Evolutionary conservation across 2,888 invertebrate genomes (phyloP), one percentile per base, ranked within the genome.

Genomic region (Halictus ligatus): DNA sequence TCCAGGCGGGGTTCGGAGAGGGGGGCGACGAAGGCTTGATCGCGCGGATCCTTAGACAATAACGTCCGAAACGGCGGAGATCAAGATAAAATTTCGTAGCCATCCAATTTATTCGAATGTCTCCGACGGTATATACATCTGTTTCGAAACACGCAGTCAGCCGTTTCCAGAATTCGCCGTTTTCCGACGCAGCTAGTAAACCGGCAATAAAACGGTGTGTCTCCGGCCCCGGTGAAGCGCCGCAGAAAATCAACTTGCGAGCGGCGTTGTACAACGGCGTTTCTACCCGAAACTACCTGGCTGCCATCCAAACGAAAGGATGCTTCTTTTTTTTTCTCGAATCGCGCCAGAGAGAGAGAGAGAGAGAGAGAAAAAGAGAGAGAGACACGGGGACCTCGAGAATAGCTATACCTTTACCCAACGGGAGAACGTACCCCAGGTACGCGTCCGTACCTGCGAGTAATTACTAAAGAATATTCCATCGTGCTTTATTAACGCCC

Each of bases 381-480:
- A 50, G 21, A 54, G 2, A 10, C 54, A n/a, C 54, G 21, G 54
- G 10, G 54, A 54, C 54, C 54, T 54, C 21, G 54, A 54, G 54
- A n/a, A 54, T 54, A n/a, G 54, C n/a, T 54, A 54, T n/a, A 54
- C 54, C n/a, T 54, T 54, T 21, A n/a, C 21, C n/a, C 21, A n/a
- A 54, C 54, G 54, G 54, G 54, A 21, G 54, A 54, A 10, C 12
- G 18, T 0, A n/a, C 69, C 40, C 86, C 86, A 84, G 86, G 86
- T 86, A 86, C n/a, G 29, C 15, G 35, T 1, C 29, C 48, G 8
- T 84, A 86, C 86, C 84, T 86, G 84, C 21, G 72, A 15, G 64
- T 76, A 78, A 84, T 81, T 81, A 74, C 76, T 29, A 8, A 13
- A 25, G 35, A 29, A 67, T 29, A 29, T 18, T 35, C 3, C 67